Evolutionary conservation across 2,113 vertebrate species (phyloP).

Genomic region (Dicerorhinus sumatrensis): DNA sequence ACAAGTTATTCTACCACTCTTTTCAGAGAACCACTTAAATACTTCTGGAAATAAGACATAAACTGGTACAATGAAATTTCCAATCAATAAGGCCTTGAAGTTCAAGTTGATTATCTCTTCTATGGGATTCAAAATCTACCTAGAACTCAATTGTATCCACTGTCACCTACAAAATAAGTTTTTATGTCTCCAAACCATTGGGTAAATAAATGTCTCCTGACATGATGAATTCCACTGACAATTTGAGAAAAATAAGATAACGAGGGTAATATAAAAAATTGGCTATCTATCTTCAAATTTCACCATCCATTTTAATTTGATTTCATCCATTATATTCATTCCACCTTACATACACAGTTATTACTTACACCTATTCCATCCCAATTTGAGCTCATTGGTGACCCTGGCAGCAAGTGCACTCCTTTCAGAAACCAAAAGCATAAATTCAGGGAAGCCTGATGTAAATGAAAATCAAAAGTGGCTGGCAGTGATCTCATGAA

Average conservation of each 20-base stretch:
- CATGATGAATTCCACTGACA: neutral
- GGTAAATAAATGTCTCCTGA: neutral
- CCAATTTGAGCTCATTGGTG: neutral
- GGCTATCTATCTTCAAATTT: neutral
- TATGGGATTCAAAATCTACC: neutral
- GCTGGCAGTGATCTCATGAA: neutral
- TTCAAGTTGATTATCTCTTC: neutral
- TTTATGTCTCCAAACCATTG: neutral
- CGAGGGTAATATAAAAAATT: neutral
- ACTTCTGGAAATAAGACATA: neutral
- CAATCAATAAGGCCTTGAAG: neutral
- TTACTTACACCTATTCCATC: neutral
- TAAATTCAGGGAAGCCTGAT: neutral
- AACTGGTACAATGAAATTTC: neutral
- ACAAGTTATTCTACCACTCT: neutral
- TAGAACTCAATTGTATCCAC: neutral
- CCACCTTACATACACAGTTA: fast-evolving
- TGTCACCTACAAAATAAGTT: neutral
- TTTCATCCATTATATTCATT: neutral
- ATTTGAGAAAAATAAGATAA: neutral
- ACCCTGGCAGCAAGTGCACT: neutral
- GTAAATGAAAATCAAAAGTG: neutral
- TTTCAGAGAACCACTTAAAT: neutral
- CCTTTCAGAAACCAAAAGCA: neutral
- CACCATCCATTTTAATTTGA: neutral